Evolutionary conservation across 1,140 invertebrate species (phyloP), one percentile per base, ranked within the genome.

Genomic region (Lordiphosa collinella): DNA sequence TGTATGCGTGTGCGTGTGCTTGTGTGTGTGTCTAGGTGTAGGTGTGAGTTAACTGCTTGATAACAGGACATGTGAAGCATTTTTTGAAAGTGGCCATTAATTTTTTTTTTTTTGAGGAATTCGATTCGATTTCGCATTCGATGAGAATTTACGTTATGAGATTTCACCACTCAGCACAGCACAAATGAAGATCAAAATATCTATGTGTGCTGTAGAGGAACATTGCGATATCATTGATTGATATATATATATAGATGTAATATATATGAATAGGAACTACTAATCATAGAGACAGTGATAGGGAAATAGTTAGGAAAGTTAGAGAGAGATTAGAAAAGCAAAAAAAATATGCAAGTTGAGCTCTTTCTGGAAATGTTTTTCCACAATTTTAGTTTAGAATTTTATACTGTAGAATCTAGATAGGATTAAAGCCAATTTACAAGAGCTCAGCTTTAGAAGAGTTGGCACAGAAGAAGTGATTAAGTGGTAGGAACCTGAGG

Each of bases 81-180:
- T 72, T 66, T 58, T 73, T 37, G 47, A 18, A 35, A 47, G 56
- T 76, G 54, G 57, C 18, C 44, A 18, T 72, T 67, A 52, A 55
- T 47, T 44, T 44, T 62, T 57, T 55, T 49, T 44, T 36, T n/a
- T 29, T 7, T 29, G 1, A 29, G 25, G 51, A 51, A 43, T 71
- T 44, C 48, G 47, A 80, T 74, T 61, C 44, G 46, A 49, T 34
- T 50, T 16, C 16, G 48, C 41, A 80, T 85, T 88, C 86, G 86
- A 87, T 86, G 86, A 86, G 48, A 84, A 84, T 70, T 87, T 88
- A 88, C 86, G 86, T 87, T 88, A 88, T 88, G 86, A 73, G 85
- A 87, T 88, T 88, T 88, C 86, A 63, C 65, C 79, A 88, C 76
- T 87, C 74, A 72, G 67, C 40, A 82, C 82, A 85, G 74, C 80